Conservation (phyloP, 2,797 vertebrate species). For the Chelon auratus region DNA sequence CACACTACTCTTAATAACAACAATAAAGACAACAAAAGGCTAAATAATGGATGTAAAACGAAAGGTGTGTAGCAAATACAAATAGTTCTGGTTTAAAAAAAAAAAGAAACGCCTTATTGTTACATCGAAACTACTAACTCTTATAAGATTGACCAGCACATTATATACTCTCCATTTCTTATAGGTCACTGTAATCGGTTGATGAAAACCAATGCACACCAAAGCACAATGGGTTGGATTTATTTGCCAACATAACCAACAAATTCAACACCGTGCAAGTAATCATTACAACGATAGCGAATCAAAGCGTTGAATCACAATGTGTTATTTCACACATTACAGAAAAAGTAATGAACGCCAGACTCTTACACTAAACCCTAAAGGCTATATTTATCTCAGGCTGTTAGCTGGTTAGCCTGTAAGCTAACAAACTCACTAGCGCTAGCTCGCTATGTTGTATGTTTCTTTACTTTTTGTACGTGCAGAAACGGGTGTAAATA, state of each 20-base stretch:
- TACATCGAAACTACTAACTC: neutral
- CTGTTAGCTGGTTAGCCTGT: constrained; percentile 59
- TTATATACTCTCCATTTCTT: no score
- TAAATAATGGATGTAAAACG: neutral
- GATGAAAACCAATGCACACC: constrained; percentile 63
- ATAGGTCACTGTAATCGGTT: constrained; percentile 5
- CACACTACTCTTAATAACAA: no score
- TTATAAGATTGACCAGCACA: neutral
- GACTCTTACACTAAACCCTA: neutral
- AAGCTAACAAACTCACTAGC: constrained; percentile 64
- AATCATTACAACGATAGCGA: neutral
- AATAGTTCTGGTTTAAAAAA: constrained; percentile 1
- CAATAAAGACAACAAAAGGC: neutral
- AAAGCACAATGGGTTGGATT: constrained; percentile 59
- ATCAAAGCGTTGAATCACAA: neutral
- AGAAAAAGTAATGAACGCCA: neutral
- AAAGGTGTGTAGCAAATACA: neutral
- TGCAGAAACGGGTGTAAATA: neutral
- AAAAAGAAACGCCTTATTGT: neutral
- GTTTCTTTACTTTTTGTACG: constrained; percentile 12
- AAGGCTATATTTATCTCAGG: neutral
- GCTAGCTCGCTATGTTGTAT: constrained; percentile 39
- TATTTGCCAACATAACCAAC: constrained; percentile 43
- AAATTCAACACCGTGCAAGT: constrained; percentile 8
- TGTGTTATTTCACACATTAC: fast-evolving